A percentile compares a stretch with the other conserved stretches of the same genome.
phyloP scores from a whole-genome alignment of 2,888 invertebrate genomes.

The Drosophila basisetae region DNA sequence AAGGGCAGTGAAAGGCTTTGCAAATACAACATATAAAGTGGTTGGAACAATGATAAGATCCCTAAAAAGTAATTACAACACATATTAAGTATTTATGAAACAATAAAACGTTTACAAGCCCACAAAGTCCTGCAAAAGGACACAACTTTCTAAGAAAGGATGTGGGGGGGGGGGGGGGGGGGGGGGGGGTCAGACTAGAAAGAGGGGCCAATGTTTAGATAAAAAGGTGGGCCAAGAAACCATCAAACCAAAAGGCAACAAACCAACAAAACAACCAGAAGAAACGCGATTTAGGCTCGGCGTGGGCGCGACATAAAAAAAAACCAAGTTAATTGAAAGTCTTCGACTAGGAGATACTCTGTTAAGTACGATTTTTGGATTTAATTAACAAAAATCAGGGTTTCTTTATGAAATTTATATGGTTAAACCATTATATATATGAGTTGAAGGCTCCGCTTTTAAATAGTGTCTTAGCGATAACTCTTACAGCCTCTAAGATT shows the following conservation, averaged over 20 bases:
- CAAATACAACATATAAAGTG: slow-evolving; percentile 9
- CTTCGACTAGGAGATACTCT: background rate
- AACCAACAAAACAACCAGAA: slow-evolving; percentile 5
- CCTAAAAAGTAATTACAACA: slow-evolving; percentile 73
- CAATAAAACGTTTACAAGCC: slow-evolving; percentile 71
- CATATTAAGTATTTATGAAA: slow-evolving; percentile 81
- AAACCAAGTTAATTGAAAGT: background rate
- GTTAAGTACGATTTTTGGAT: background rate
- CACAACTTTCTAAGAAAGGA: background rate
- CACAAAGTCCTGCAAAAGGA: background rate
- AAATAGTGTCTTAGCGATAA: fast-evolving
- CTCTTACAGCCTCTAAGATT: background rate
- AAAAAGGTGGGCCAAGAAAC: slow-evolving; percentile 34
- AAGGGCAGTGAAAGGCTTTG: background rate
- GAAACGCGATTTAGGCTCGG: slow-evolving; percentile 42
- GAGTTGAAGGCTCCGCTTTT: background rate
- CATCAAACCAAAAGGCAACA: slow-evolving; percentile 53
- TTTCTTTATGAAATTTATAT: fast-evolving
- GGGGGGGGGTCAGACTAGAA: background rate
- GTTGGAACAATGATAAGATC: slow-evolving; percentile 56
- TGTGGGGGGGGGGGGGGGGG: background rate
- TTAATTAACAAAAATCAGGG: background rate
- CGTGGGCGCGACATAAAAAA: slow-evolving; percentile 36
- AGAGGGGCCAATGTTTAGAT: background rate
- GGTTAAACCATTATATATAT: background rate